A percentile compares a stretch with the other conserved stretches of the same genome.
phyloP scores from a whole-genome alignment of 2,113 vertebrate genomes.

The Mesocricetus auratus region DNA sequence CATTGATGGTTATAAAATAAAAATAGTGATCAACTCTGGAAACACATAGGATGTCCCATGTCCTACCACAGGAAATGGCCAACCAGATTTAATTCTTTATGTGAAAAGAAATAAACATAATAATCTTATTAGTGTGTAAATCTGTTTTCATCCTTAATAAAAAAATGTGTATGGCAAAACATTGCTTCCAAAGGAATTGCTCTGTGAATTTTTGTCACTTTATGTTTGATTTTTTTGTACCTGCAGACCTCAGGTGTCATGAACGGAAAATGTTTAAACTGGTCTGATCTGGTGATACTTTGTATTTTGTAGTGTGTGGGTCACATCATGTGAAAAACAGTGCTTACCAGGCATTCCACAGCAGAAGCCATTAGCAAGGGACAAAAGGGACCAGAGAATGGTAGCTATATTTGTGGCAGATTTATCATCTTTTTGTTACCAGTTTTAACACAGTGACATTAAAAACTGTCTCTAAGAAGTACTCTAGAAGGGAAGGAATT shows the following conservation, averaged over 20 bases:
- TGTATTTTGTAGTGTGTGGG: not conserved
- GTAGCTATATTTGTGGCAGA: not conserved
- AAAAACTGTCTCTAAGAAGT: not conserved
- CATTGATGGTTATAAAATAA: not conserved
- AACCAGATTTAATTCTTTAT: not conserved
- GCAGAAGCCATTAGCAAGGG: conserved; percentile 27
- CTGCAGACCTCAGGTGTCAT: not conserved
- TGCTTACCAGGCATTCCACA: conserved; percentile 6
- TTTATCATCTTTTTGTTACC: not conserved
- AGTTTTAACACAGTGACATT: not conserved
- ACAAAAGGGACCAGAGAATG: not conserved
- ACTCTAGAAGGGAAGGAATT: not conserved
- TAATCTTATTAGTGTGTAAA: not conserved
- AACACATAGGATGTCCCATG: not conserved
- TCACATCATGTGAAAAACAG: conserved; percentile 1
- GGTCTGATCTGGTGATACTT: not conserved
- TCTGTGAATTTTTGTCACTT: not conserved
- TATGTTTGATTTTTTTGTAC: not conserved
- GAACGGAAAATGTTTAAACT: not conserved
- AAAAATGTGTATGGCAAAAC: not conserved
- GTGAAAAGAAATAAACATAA: not conserved
- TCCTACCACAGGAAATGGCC: not conserved
- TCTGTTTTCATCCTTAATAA: not conserved
- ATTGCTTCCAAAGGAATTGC: not conserved
- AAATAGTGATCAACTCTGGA: not conserved